These are phyloP conservation scores for Trichomalopsis sarcophagae DNA, from an alignment of 1,140 invertebrate genomes.

Conservation along the genomic window DNA sequence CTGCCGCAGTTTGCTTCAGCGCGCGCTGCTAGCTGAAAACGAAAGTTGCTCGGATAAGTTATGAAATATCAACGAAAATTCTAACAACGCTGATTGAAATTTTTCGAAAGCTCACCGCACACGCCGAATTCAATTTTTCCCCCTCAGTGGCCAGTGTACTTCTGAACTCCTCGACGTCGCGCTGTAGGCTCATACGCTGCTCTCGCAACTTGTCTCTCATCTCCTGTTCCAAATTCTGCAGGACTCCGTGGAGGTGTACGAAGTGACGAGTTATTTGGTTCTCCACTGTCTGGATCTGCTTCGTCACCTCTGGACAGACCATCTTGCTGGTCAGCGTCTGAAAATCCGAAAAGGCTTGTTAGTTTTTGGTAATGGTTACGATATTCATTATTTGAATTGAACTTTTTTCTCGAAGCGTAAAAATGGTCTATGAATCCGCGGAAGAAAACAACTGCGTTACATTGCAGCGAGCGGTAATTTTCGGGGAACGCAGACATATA, in stretches of 20 bases:
- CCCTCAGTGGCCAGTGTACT: conserved; percentile 54
- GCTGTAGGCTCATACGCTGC: neutral
- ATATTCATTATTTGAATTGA: no score
- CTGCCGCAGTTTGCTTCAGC: conserved; percentile 42
- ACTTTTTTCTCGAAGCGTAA: no score
- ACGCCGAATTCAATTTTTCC: conserved; percentile 48
- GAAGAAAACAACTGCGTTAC: neutral
- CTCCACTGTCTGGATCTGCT: conserved; percentile 55
- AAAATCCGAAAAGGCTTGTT: neutral
- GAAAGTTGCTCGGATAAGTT: neutral
- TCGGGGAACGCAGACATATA: neutral
- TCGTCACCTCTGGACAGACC: neutral
- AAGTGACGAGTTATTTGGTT: conserved; percentile 64
- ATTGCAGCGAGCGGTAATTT: neutral
- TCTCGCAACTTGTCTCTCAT: conserved; percentile 58
- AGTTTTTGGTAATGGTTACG: no score
- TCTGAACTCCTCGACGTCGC: conserved; percentile 56
- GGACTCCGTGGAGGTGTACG: conserved; percentile 65
- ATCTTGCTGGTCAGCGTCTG: conserved; percentile 59
- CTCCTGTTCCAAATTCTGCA: conserved; percentile 65
- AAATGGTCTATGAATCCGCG: neutral
- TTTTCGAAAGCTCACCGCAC: conserved; percentile 51
- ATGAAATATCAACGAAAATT: neutral
- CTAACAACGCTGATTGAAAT: neutral
- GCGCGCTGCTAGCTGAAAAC: conserved; percentile 50